phyloP scores from a whole-genome alignment of 2,888 invertebrate species.

The Hypomecis atomaria region DNA sequence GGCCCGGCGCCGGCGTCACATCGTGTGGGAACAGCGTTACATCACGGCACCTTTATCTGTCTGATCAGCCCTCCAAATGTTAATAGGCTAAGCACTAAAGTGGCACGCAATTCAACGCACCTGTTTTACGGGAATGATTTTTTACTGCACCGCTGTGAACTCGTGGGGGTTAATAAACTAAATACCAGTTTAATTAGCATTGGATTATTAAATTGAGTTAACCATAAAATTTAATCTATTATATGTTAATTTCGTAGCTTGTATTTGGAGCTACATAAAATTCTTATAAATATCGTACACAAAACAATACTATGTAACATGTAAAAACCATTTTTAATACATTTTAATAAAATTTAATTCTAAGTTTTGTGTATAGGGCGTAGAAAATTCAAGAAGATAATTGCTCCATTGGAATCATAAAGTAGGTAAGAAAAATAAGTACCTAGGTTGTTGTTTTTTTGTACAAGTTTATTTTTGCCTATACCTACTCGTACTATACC shows the following conservation, averaged over 20 bases:
- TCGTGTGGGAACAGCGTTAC: slow-evolving; percentile 57
- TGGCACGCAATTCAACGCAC: slow-evolving; percentile 41
- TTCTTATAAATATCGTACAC: no score
- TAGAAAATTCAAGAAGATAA: no score
- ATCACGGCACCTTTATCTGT: slow-evolving; percentile 46
- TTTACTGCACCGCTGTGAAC: slow-evolving; percentile 15
- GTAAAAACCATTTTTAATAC: no score
- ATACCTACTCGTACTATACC: no score
- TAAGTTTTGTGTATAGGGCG: no score
- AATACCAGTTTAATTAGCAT: slow-evolving; percentile 22
- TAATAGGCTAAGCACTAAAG: slow-evolving; percentile 55
- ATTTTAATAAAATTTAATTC: no score
- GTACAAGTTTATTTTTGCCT: no score
- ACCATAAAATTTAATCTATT: slow-evolving; percentile 1
- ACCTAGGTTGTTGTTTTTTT: no score
- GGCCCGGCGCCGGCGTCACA: slow-evolving; percentile 37
- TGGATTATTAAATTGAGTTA: background rate
- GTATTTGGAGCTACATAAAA: no score
- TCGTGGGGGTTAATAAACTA: slow-evolving; percentile 26
- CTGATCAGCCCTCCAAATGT: slow-evolving; percentile 66
- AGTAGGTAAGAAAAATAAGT: no score
- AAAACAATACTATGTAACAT: no score
- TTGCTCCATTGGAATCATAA: no score
- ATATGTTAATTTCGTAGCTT: background rate
- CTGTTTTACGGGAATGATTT: slow-evolving; percentile 34